Evolutionary conservation across 2,888 invertebrate genomes (phyloP).

Genomic region (Cryptus viduatorius): DNA sequence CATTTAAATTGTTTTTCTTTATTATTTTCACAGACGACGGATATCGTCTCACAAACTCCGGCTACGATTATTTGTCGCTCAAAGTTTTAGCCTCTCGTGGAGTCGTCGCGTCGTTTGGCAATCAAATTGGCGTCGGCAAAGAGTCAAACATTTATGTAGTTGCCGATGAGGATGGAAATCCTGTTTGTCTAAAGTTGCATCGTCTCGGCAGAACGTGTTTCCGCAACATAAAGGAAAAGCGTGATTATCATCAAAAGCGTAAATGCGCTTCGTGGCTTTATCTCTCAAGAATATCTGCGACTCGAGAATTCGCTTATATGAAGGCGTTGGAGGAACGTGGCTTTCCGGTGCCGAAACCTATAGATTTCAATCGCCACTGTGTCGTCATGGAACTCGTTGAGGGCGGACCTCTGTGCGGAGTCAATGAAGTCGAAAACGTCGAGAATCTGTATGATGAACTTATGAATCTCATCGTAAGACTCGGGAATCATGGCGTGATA

Average conservation of each 20-base stretch:
- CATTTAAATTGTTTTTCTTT: neutral
- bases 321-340: conserved; percentile 95
- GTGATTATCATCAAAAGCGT: conserved; percentile 98
- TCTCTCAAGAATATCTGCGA: conserved; percentile 97
- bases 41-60: conserved; percentile 96
- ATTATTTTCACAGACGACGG: conserved; percentile 94
- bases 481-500: conserved; percentile 98
- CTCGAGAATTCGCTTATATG: conserved; percentile 99
- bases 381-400: conserved; percentile 97
- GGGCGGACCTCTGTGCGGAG: conserved; percentile 91
- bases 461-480: conserved; percentile 95
- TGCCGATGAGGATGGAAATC: conserved; percentile 91
- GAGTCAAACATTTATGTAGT: conserved; percentile 98
- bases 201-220: conserved; percentile 98
- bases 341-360: conserved; percentile 97
- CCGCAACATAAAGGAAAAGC: conserved; percentile 96
- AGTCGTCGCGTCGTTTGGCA: conserved; percentile 95
- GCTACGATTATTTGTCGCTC: conserved; percentile 98
- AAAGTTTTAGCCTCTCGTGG: conserved; percentile 93
- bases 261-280: conserved; percentile 98
- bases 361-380: conserved; percentile 97
- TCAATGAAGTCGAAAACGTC: conserved; percentile 89
- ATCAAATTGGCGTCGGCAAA: conserved; percentile 99
- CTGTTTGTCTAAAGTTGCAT: conserved; percentile 96
- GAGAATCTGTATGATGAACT: conserved; percentile 95